Evolutionary conservation across 2,888 invertebrate species (phyloP).

Genomic region (Margaritifera margaritifera): DNA sequence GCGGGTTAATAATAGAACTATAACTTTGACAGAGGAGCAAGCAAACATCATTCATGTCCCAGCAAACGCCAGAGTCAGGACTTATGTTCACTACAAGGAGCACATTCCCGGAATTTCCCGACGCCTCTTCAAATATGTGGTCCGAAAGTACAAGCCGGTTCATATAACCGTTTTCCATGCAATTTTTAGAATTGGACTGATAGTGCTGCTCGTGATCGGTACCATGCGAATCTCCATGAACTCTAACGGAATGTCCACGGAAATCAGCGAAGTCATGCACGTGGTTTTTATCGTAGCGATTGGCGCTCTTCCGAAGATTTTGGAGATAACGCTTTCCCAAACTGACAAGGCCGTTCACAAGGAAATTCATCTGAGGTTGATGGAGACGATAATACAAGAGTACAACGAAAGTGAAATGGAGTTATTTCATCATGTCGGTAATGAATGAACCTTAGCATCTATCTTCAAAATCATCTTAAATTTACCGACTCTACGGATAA

Average conservation of each 20-base stretch:
- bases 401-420: no score
- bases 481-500: no score
- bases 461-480: no score
- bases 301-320: slow-evolving; percentile 23
- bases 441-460: no score
- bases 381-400: no score
- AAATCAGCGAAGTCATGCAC: slow-evolving; percentile 28
- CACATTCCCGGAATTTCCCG: slow-evolving; percentile 14
- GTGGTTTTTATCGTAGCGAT: slow-evolving; percentile 25
- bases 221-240: slow-evolving; percentile 6
- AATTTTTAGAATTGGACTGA: slow-evolving; percentile 12
- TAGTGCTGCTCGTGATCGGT: slow-evolving; percentile 4
- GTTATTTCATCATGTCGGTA: no score
- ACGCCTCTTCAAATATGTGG: slow-evolving; percentile 12
- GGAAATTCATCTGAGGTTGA: slow-evolving; percentile 13
- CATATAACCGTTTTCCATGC: slow-evolving; percentile 16
- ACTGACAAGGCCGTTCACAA: slow-evolving; percentile 15
- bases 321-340: slow-evolving; percentile 21
- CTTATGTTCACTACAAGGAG: slow-evolving; percentile 6
- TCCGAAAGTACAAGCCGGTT: slow-evolving; percentile 13
- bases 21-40: no score
- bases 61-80: no score
- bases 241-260: slow-evolving; percentile 6
- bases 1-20: no score
- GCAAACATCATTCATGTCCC: no score